A percentile compares a stretch with the other conserved stretches of the same genome.
Evolutionary conservation across 1,140 invertebrate species (phyloP).

Genomic region (Drosophila prosaltans): DNA sequence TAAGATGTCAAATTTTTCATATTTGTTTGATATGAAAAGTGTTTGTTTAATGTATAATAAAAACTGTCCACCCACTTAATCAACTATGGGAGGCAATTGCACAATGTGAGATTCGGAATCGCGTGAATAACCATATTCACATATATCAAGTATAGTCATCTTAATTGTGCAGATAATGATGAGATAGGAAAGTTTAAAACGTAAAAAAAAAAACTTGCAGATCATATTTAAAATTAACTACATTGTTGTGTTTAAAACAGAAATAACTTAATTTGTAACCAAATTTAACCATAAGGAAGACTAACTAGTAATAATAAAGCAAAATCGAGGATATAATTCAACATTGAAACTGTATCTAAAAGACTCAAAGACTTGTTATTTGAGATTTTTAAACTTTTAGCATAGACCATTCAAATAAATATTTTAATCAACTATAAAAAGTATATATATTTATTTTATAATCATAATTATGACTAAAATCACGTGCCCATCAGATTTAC

Average conservation of each 20-base stretch:
- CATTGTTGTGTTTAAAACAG: too few species aligned
- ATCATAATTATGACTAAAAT: conserved; percentile 19
- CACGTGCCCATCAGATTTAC: conserved; percentile 18
- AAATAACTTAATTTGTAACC: too few species aligned
- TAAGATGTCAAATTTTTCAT: background rate
- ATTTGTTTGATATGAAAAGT: background rate
- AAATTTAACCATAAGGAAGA: too few species aligned
- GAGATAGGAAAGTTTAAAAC: background rate
- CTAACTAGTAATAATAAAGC: too few species aligned
- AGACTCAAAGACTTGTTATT: too few species aligned
- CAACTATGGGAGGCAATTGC: background rate
- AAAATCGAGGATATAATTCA: too few species aligned
- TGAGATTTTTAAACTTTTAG: too few species aligned
- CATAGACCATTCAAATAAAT: background rate
- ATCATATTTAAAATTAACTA: too few species aligned
- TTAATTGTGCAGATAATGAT: background rate
- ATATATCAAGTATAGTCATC: background rate
- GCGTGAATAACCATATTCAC: background rate
- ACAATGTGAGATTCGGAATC: background rate
- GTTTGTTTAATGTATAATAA: background rate
- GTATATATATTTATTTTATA: conserved; percentile 22
- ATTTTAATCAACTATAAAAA: background rate
- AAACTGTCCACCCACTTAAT: background rate
- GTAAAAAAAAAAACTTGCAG: background rate
- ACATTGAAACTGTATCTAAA: too few species aligned